Evolutionary conservation across 2,888 invertebrate species (phyloP).

Genomic region (Cyaniris semiargus): DNA sequence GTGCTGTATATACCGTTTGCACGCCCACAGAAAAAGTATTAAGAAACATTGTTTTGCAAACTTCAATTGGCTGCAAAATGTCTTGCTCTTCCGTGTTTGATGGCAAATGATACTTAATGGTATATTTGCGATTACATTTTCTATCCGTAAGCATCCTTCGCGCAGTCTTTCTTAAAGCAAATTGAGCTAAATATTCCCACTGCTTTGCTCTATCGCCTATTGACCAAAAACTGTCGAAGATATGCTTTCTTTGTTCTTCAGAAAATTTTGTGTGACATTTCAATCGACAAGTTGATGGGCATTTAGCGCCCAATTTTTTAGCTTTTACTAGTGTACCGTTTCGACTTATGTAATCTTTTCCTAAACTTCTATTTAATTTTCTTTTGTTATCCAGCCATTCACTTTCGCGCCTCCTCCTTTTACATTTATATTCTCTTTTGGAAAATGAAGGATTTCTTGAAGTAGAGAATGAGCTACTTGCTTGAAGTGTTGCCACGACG

Average conservation of each 20-base stretch:
- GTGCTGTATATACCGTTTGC: not conserved
- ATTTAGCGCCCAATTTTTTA: too few species aligned
- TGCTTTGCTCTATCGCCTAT: not conserved
- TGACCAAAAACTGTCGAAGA: not conserved
- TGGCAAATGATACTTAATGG: not conserved
- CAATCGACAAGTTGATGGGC: too few species aligned
- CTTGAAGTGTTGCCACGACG: not conserved
- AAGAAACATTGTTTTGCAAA: not conserved
- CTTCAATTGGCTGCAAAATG: not conserved
- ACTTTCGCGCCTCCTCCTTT: not conserved
- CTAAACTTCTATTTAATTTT: constrained; percentile 35
- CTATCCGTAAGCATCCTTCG: not conserved
- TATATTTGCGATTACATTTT: not conserved
- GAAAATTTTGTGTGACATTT: not conserved
- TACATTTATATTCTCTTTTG: too few species aligned
- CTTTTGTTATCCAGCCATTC: constrained; percentile 33
- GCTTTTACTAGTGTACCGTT: too few species aligned
- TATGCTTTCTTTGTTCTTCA: not conserved
- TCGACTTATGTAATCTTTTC: too few species aligned
- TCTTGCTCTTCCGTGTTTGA: not conserved
- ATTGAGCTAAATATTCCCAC: not conserved
- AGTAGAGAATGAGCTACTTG: not conserved
- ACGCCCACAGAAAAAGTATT: not conserved
- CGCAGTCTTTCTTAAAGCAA: not conserved
- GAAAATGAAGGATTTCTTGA: not conserved